Percentiles rank a stretch among this genome's conserved stretches.
Evolutionary conservation across 2,113 vertebrate genomes (phyloP).

Genomic region (Athene cunicularia): DNA sequence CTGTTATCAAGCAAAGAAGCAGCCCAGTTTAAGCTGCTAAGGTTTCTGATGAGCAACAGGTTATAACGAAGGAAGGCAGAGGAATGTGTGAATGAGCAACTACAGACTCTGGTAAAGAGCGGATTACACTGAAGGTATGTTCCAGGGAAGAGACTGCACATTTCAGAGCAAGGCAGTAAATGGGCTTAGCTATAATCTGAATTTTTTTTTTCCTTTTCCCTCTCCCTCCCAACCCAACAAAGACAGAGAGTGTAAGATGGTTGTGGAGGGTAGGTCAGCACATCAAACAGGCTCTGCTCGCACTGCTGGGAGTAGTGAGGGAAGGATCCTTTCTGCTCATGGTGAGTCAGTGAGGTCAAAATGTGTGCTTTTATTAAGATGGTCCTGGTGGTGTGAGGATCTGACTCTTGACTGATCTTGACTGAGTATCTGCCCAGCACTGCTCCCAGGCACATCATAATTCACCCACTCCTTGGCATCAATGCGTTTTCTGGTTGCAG

Average conservation of each 20-base stretch:
- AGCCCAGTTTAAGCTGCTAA: conserved; percentile 61
- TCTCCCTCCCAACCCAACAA: background rate
- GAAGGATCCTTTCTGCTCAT: background rate
- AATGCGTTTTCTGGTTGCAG: background rate
- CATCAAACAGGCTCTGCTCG: background rate
- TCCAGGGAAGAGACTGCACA: conserved; percentile 42
- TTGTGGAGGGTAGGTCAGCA: conserved; percentile 41
- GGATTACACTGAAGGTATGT: conserved; percentile 39
- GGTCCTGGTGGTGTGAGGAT: background rate
- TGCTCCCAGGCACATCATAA: background rate
- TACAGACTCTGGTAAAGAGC: conserved; percentile 44
- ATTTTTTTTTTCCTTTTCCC: background rate
- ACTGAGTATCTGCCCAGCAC: background rate
- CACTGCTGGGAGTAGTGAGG: background rate
- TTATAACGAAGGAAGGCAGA: conserved; percentile 50
- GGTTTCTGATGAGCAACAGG: conserved; percentile 49
- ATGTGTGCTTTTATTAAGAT: background rate
- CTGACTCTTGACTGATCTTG: too few species aligned
- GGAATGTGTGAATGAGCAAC: background rate
- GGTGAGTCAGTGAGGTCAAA: background rate
- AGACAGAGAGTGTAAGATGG: conserved; percentile 35
- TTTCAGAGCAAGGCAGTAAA: conserved; percentile 58
- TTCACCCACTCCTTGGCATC: background rate
- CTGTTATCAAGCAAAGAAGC: conserved; percentile 50
- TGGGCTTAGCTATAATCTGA: conserved; percentile 61